A percentile compares a stretch with the other conserved stretches of the same genome.
phyloP scores from a whole-genome alignment of 1,140 invertebrate species.

The Nomia melanderi region DNA sequence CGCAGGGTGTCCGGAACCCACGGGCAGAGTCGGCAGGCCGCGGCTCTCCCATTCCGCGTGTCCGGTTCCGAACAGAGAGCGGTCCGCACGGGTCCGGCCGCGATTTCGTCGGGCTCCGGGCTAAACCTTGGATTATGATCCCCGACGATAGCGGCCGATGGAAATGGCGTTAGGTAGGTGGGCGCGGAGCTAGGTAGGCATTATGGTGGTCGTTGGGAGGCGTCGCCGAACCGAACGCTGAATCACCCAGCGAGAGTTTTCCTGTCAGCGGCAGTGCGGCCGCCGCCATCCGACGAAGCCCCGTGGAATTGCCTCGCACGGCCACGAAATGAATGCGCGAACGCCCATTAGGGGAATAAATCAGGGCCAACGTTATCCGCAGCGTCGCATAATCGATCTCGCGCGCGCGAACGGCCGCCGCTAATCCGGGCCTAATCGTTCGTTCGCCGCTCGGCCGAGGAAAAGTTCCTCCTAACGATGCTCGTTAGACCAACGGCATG shows the following conservation, averaged over 20 bases:
- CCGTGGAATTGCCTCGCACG: conserved; percentile 77
- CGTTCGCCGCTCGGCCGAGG: conserved; percentile 34
- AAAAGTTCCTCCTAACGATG: conserved; percentile 42
- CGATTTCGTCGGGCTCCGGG: conserved; percentile 61
- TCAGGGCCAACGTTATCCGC: conserved; percentile 80
- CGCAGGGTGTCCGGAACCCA: not conserved
- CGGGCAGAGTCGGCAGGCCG: not conserved
- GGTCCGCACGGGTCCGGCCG: conserved; percentile 44
- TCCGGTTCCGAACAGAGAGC: conserved; percentile 17
- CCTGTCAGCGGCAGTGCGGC: conserved; percentile 78
- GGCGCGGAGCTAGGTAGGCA: conserved; percentile 69
- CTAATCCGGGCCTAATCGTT: conserved; percentile 71
- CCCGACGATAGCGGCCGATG: conserved; percentile 68
- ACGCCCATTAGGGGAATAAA: conserved; percentile 82
- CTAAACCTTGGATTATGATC: conserved; percentile 69
- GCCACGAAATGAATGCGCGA: conserved; percentile 80
- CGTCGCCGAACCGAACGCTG: conserved; percentile 81
- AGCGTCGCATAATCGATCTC: conserved; percentile 79
- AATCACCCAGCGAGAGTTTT: conserved; percentile 81
- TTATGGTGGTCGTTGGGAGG: conserved; percentile 79
- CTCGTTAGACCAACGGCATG: conserved; percentile 5
- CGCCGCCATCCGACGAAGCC: conserved; percentile 73
- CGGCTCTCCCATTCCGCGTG: conserved; percentile 19
- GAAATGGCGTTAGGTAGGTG: conserved; percentile 65
- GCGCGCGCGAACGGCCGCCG: conserved; percentile 37